Evolutionary conservation across 1,140 invertebrate species (phyloP), one percentile per base, ranked within the genome.

Genomic region (Drosophila tropicalis): DNA sequence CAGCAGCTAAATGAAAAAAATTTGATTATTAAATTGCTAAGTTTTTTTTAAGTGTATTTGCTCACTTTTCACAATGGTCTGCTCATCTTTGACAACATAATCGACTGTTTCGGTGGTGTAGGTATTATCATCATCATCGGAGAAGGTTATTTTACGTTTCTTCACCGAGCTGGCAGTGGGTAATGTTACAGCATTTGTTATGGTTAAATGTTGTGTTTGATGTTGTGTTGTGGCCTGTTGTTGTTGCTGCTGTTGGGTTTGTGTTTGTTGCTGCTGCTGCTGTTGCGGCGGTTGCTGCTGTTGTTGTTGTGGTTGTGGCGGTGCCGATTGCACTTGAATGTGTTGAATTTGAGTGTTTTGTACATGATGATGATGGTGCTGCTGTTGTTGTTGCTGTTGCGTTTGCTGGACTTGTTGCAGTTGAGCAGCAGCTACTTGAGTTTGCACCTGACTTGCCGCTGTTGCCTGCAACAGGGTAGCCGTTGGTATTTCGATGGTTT

Each of bases 91-190:
- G 69, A 89, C 81, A 56, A 85, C 80, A 65, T 91, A 91, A 63
- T 91, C 90, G 36, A 92, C 91, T 25, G 89, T 90, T 74, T 92
- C 91, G 71, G 90, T 90, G 75, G 91, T 91, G 69, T 92, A 92
- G 22, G 92, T 92, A 65, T 91, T 90, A 69, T 92, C 91, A 61
- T 92, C 91, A 55, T 92, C 91, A 56, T 92, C 91, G 55, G 91
- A 92, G 72, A 92, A 92, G 17, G 91, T 92, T 9, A 92, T 83
- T 62, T 92, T 92, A 22, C 91, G 86, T 56, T 92, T 92, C 67
- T 91, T 91, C 0, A 83, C 66, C n/a, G 62, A 70, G 15, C 60
- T 77, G 6, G 81, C 76, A 32, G 86, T 67, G 6, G 81, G 71
- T 68, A 90, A 51, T 12, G 78, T 54, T 57, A 91, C 70, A 6